Base-by-base conservation (phyloP, 2,797 vertebrate genomes). In the Micrastur ruficollis region DNA sequence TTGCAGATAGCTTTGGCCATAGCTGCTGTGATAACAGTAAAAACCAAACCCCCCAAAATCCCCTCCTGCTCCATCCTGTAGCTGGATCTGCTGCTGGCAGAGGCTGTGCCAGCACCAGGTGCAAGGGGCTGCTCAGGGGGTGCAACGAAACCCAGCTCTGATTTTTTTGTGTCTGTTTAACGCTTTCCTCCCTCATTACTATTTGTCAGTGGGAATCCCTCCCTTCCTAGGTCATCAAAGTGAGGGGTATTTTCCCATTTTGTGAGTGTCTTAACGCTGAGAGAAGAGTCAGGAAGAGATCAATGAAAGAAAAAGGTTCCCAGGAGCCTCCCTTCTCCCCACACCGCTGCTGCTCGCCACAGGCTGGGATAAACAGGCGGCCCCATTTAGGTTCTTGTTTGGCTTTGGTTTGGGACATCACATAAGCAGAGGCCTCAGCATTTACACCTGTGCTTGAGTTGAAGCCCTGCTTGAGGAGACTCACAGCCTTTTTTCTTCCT, bases 331-430 rank as follows among this genome's bases (percentile, higher is more conserved):
- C 52, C n/a, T 70, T 31, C 38, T 91, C 32, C 42, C 32, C 32
- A 23, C 0, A 0, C 18, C 3, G 2, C 5, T 50, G 47, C 40
- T 38, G 61, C 67, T 49, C 8, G 1, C 53, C 20, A 12, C 7
- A 14, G 66, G 22, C 70, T 87, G 62, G 55, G 56, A 19, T 13
- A 12, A 29, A 16, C 8, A 4, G 46, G 42, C 58, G 79, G 42
- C 46, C 21, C 13, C 19, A 0, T 18, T 31, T 36, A 50, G 32
- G 6, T 49, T 13, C 72, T 18, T 22, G 10, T 11, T 74, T 44
- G 61, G 14, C 44, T 42, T 73, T 18, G 31, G 2, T 65, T 50
- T 52, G 59, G 88, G 26, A 9, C n/a, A 27, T 42, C 56, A 8
- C 42, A 3, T 2, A 5, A 58, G 65, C 9, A 55, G 66, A 56